phyloP scores from a whole-genome alignment of 2,113 vertebrate species.

The Meriones unguiculatus region DNA sequence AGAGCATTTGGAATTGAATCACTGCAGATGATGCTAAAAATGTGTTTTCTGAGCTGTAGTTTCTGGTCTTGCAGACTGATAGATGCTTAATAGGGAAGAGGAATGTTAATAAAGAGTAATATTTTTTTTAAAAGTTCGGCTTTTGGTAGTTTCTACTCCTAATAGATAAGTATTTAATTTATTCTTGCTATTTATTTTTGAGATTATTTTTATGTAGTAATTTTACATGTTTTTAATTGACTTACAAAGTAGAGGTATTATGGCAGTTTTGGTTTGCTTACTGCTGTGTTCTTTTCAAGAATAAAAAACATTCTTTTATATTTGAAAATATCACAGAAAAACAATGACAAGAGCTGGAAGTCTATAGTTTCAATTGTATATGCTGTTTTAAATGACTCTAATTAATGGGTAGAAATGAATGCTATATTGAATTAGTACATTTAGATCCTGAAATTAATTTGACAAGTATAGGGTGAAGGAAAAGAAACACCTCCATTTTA shows the following conservation, averaged over 20 bases:
- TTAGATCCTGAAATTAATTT: conserved; percentile 47
- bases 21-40: background rate
- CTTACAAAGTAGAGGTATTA: background rate
- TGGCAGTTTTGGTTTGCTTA: background rate
- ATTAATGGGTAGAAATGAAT: background rate
- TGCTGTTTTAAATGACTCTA: background rate
- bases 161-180: background rate
- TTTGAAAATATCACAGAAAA: background rate
- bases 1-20: background rate
- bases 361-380: background rate
- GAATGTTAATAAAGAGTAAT: background rate
- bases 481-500: conserved; percentile 50
- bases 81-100: background rate
- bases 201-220: background rate
- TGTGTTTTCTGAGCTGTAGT: background rate
- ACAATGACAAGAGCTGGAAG: background rate
- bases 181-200: conserved; percentile 8
- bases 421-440: conserved; percentile 1
- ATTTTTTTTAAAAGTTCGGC: background rate
- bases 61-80: conserved; percentile 1
- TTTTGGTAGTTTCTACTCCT: background rate
- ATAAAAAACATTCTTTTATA: background rate
- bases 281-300: background rate
- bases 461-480: background rate
- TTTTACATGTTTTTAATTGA: background rate